These are phyloP conservation scores for Malaclemys terrapin DNA, from an alignment of 2,113 vertebrate genomes.

Conservation along the genomic window DNA sequence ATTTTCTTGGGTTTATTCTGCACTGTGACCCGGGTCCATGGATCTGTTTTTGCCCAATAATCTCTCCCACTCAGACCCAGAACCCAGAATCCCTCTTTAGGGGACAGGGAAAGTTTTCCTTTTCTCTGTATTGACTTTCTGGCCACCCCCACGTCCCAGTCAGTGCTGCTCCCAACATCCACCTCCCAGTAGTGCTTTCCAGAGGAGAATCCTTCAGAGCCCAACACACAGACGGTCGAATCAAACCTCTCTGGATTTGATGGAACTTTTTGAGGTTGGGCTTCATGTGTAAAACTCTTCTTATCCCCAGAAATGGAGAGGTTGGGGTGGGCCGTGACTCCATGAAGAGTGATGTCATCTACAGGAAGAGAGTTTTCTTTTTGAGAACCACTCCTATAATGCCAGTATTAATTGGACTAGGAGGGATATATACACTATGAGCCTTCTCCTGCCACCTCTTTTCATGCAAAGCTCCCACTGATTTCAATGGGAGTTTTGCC, in stretches of 20 bases:
- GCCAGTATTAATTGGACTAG: too few species aligned
- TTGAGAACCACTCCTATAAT: too few species aligned
- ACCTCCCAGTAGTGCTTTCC: not conserved
- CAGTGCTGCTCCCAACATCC: not conserved
- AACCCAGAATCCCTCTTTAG: not conserved
- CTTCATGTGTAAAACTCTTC: too few species aligned
- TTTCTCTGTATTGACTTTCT: not conserved
- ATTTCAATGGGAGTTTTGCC: too few species aligned
- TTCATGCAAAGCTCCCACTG: too few species aligned
- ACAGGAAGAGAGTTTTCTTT: too few species aligned
- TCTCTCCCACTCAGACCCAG: not conserved
- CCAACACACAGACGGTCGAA: not conserved
- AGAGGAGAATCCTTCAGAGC: not conserved
- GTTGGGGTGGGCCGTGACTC: too few species aligned
- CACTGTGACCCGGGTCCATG: not conserved
- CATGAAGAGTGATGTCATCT: too few species aligned
- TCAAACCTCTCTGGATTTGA: not conserved
- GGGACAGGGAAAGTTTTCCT: not conserved
- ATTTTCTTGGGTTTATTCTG: not conserved
- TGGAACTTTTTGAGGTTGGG: too few species aligned
- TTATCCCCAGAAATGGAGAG: too few species aligned
- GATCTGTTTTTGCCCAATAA: not conserved
- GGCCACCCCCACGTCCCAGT: not conserved
- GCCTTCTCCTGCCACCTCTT: accelerated
- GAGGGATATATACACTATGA: too few species aligned